Conservation (phyloP, 2,113 vertebrate species). For the Ammospiza nelsoni region DNA sequence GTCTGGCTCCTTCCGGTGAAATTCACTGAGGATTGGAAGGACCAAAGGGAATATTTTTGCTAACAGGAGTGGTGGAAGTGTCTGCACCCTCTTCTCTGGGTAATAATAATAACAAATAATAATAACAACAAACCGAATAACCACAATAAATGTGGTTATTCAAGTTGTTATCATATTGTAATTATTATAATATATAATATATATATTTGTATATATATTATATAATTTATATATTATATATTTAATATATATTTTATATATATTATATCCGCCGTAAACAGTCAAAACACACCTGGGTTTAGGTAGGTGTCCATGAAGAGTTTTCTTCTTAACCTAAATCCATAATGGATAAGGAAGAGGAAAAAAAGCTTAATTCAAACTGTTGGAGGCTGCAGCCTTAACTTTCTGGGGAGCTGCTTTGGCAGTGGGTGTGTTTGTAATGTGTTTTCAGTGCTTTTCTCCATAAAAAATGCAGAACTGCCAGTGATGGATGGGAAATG, state of each 20-base stretch:
- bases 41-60: neutral
- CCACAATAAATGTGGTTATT: too few relatives aligned
- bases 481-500: neutral
- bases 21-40: neutral
- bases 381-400: neutral
- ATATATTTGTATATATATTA: too few relatives aligned
- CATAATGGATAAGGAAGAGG: neutral
- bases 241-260: too few relatives aligned
- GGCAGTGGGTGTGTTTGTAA: neutral
- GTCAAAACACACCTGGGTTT: neutral
- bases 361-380: neutral
- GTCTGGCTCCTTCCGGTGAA: neutral
- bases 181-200: too few relatives aligned
- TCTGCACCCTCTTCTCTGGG: neutral
- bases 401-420: neutral
- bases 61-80: neutral
- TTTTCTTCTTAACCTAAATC: neutral
- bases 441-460: neutral
- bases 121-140: neutral
- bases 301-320: neutral
- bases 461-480: neutral
- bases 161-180: too few relatives aligned
- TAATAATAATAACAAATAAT: too few relatives aligned
- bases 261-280: too few relatives aligned
- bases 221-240: too few relatives aligned